phyloP scores from a whole-genome alignment of 2,888 invertebrate species.

The Spatulosminthurus flaviceps region DNA sequence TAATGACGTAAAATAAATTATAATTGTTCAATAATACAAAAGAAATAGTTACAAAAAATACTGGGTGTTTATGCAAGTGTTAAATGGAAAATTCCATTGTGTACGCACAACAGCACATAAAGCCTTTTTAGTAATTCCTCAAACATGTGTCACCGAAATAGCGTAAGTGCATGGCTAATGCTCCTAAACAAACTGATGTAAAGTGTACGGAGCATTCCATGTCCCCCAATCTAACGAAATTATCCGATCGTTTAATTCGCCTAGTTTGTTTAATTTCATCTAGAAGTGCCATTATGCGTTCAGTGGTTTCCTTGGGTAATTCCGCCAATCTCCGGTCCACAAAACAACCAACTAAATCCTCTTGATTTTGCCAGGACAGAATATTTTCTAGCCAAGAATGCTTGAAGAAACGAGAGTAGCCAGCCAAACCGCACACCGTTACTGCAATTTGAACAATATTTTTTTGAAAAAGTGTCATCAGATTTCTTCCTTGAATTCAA shows the following conservation, averaged over 20 bases:
- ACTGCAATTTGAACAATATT: too few species aligned
- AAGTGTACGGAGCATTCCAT: constrained; percentile 57
- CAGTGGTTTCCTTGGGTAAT: neutral
- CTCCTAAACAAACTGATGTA: constrained; percentile 55
- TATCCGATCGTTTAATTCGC: constrained; percentile 52
- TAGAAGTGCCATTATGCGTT: neutral
- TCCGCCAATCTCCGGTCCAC: neutral
- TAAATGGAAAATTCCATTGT: too few species aligned
- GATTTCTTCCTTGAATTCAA: too few species aligned
- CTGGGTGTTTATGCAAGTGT: too few species aligned
- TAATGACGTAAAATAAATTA: too few species aligned
- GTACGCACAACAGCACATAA: too few species aligned
- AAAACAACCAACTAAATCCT: constrained; percentile 24
- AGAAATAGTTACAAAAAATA: too few species aligned
- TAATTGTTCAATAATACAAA: too few species aligned
- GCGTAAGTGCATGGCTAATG: constrained; percentile 49
- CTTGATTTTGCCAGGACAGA: constrained; percentile 66
- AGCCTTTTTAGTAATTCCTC: constrained; percentile 43
- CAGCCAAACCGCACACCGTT: constrained; percentile 69
- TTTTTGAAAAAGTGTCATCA: constrained; percentile 1
- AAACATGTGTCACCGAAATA: constrained; percentile 56
- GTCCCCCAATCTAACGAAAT: constrained; percentile 41
- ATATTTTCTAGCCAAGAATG: constrained; percentile 66
- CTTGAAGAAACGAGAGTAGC: constrained; percentile 67
- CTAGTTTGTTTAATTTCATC: neutral